Percentiles rank a stretch among this genome's conserved stretches.
These are phyloP conservation scores for Saccopteryx leptura DNA, from an alignment of 2,113 vertebrate species.

Conservation along the genomic window DNA sequence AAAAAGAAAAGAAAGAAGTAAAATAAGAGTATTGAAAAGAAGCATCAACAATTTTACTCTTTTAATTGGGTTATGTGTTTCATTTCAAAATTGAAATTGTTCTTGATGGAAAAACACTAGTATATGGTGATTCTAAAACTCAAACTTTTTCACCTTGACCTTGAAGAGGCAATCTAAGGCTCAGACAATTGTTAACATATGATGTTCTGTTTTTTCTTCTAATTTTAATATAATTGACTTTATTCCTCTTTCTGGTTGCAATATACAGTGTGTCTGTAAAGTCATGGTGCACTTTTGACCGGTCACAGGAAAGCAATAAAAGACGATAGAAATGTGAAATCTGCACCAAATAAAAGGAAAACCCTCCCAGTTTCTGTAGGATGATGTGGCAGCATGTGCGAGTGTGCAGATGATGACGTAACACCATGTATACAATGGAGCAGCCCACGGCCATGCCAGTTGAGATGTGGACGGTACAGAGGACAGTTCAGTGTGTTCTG, in stretches of 20 bases:
- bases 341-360: no score
- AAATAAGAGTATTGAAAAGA: neutral
- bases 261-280: neutral
- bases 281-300: no score
- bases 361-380: no score
- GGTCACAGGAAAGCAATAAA: no score
- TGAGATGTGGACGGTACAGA: no score
- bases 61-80: neutral
- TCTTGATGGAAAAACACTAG: neutral
- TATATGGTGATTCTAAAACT: neutral
- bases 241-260: neutral
- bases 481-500: no score
- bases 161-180: neutral
- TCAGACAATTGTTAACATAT: neutral
- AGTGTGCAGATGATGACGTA: no score
- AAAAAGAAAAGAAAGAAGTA: neutral
- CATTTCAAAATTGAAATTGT: neutral
- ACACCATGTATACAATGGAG: no score
- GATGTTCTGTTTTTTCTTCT: neutral
- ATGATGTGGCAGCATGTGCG: no score
- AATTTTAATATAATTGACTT: neutral
- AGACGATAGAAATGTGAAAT: no score
- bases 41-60: neutral
- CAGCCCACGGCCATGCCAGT: no score
- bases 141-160: neutral